These are phyloP conservation scores for Cynoglossus semilaevis DNA, from an alignment of 2,113 vertebrate genomes.

Conservation along the genomic window DNA sequence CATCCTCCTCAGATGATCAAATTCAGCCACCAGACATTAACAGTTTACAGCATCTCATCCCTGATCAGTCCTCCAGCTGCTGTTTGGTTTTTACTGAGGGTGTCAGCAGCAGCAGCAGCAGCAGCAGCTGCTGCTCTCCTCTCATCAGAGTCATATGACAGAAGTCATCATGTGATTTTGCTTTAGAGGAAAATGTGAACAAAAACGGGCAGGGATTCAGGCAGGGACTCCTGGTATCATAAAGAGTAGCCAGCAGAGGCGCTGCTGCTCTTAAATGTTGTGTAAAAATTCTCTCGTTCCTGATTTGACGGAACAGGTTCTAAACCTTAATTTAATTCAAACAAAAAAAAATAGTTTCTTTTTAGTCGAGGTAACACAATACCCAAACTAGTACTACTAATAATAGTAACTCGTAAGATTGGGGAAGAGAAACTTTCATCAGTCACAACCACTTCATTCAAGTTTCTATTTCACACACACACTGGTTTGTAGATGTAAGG, in stretches of 20 bases:
- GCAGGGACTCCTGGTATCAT: slow-evolving; percentile 17
- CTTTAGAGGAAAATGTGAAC: slow-evolving; percentile 47
- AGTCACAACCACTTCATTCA: too few relatives aligned
- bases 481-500: too few relatives aligned
- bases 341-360: too few relatives aligned
- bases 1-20: slow-evolving; percentile 63
- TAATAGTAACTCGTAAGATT: too few relatives aligned
- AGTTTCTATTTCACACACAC: too few relatives aligned
- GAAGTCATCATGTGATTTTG: slow-evolving; percentile 74
- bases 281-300: background rate
- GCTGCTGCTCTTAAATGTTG: background rate
- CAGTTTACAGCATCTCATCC: slow-evolving; percentile 47
- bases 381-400: too few relatives aligned
- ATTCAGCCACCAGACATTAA: slow-evolving; percentile 28
- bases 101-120: slow-evolving; percentile 2
- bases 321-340: background rate
- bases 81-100: slow-evolving; percentile 29
- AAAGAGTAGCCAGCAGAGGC: slow-evolving; percentile 29
- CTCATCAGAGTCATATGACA: slow-evolving; percentile 74
- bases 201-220: slow-evolving; percentile 25
- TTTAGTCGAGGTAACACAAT: too few relatives aligned
- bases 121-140: slow-evolving; percentile 20
- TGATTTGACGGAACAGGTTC: too few relatives aligned
- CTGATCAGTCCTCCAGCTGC: slow-evolving; percentile 26
- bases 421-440: too few relatives aligned